Conservation (phyloP, 2,797 vertebrate species). For the Gambelia wislizenii region DNA sequence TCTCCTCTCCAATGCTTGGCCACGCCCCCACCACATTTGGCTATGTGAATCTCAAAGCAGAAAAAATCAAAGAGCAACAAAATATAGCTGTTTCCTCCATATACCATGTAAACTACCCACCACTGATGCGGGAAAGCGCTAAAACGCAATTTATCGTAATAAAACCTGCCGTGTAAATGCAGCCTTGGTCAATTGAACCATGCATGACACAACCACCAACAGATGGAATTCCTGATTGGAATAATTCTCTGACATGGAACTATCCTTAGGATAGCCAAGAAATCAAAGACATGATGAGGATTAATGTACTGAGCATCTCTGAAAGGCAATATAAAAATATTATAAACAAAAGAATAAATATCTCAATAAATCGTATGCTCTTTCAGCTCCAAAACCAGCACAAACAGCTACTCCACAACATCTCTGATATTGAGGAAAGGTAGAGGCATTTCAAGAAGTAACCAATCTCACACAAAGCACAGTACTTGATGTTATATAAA, state of each 20-base stretch:
- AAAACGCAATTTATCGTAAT: no score
- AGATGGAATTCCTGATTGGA: background rate
- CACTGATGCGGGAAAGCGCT: no score
- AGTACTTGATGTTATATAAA: no score
- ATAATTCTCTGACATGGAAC: no score
- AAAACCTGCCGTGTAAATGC: no score
- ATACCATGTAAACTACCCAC: no score
- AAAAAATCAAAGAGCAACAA: no score
- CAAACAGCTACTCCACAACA: background rate
- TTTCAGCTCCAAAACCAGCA: background rate
- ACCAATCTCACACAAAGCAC: background rate
- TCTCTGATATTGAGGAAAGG: no score
- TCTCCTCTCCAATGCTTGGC: no score
- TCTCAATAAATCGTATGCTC: background rate
- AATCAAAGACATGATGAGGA: background rate
- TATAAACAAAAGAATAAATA: background rate
- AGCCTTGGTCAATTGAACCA: background rate
- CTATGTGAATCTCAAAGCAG: no score
- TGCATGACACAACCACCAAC: background rate
- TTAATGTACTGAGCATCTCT: background rate
- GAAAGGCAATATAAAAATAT: background rate
- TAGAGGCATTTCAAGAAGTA: background rate
- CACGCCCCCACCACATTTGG: no score
- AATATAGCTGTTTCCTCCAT: no score
- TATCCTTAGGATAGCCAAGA: background rate